A percentile compares a stretch with the other conserved stretches of the same genome.
These are phyloP conservation scores for Emberiza fucata DNA, from an alignment of 2,113 vertebrate species.

Conservation along the genomic window DNA sequence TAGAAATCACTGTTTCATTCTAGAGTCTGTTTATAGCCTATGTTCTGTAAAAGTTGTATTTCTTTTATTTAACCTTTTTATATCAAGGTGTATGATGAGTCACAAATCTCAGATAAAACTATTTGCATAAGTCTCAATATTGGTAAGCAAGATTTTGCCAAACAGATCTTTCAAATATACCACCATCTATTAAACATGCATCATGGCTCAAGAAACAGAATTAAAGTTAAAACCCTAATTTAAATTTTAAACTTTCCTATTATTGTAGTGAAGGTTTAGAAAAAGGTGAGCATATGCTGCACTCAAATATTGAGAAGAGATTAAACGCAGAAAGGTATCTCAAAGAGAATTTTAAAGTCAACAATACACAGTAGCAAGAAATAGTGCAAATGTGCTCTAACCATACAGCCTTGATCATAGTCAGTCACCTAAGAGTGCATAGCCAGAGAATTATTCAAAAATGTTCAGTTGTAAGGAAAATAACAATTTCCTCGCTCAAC, in stretches of 20 bases:
- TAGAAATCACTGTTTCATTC: slow-evolving; percentile 72
- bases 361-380: background rate
- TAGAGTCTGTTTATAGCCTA: slow-evolving; percentile 37
- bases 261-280: slow-evolving; percentile 1
- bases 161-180: background rate
- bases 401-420: background rate
- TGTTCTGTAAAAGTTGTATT: background rate
- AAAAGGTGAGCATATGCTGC: background rate
- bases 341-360: background rate
- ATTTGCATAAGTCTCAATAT: background rate
- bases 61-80: slow-evolving; percentile 69
- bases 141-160: background rate
- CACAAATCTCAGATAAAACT: slow-evolving; percentile 4
- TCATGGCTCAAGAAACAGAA: background rate
- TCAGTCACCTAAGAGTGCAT: background rate
- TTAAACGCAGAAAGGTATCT: background rate
- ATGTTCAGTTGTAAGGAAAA: background rate
- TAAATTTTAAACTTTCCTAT: background rate
- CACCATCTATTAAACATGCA: background rate
- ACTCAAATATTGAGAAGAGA: background rate
- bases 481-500: background rate
- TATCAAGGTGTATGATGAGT: slow-evolving; percentile 39
- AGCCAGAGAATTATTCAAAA: background rate
- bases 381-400: background rate
- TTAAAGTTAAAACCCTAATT: background rate